Conservation (phyloP, 1,140 invertebrate genomes). For the Macrocentrus cingulum region DNA sequence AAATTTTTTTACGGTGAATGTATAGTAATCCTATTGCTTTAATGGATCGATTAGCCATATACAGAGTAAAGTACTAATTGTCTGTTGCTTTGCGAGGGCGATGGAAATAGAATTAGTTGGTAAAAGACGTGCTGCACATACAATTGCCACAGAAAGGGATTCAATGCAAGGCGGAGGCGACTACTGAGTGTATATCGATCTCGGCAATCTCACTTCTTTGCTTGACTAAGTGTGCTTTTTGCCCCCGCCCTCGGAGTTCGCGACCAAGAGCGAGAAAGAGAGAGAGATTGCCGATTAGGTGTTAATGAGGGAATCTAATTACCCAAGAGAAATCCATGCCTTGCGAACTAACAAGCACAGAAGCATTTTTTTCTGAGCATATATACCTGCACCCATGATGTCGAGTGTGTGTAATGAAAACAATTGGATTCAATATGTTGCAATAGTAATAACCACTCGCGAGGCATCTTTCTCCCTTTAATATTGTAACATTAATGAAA, state of each 20-base stretch:
- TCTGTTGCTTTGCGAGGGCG: not conserved
- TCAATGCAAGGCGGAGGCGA: constrained; percentile 2
- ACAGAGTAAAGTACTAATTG: constrained; percentile 2
- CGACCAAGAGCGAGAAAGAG: too few relatives aligned
- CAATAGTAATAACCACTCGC: too few relatives aligned
- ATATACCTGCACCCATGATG: not conserved
- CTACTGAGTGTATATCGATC: not conserved
- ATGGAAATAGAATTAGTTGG: not conserved
- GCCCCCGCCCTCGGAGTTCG: not conserved
- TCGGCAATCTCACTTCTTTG: not conserved
- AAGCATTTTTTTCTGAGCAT: constrained; percentile 2
- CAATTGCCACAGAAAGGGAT: constrained; percentile 8
- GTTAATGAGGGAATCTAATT: constrained; percentile 28
- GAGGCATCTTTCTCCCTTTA: too few relatives aligned
- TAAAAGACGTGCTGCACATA: not conserved
- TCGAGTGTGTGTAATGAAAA: not conserved
- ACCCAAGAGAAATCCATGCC: constrained; percentile 2
- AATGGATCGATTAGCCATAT: not conserved
- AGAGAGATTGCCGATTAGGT: constrained; percentile 21
- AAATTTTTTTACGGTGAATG: not conserved
- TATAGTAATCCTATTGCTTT: constrained; percentile 1
- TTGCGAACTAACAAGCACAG: not conserved
- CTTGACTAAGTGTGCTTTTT: constrained; percentile 1
- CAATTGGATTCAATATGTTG: too few relatives aligned
- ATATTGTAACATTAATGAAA: too few relatives aligned